Evolutionary conservation across 2,113 vertebrate species (phyloP).

Genomic region (Chaetodon auriga): DNA sequence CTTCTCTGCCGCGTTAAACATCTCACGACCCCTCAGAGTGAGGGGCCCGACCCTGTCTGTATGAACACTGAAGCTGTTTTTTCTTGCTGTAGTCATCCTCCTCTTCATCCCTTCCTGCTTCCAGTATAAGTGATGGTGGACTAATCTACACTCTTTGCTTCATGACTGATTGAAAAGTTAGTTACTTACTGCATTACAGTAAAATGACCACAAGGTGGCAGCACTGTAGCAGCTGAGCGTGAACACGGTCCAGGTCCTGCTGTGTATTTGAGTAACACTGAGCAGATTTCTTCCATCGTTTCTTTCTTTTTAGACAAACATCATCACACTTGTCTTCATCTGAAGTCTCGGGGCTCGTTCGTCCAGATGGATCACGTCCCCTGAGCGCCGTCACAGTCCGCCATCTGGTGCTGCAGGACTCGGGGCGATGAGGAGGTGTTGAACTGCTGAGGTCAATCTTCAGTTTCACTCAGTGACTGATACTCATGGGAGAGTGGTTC

Average conservation of each 20-base stretch:
- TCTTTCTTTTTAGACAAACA: neutral
- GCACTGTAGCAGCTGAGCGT: neutral
- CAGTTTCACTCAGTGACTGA: constrained; percentile 8
- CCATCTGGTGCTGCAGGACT: neutral
- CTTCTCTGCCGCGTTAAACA: too few relatives aligned
- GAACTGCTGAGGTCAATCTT: neutral
- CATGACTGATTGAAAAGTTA: too few relatives aligned
- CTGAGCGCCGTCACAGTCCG: neutral
- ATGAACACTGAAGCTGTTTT: too few relatives aligned
- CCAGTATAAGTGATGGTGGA: too few relatives aligned
- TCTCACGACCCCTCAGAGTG: too few relatives aligned
- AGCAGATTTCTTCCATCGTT: neutral
- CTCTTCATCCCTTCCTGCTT: too few relatives aligned
- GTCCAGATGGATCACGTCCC: neutral
- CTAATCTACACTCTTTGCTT: too few relatives aligned
- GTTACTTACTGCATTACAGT: neutral
- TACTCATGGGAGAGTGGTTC: neutral
- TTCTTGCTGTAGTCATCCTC: too few relatives aligned
- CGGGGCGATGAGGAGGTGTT: neutral
- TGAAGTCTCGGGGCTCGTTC: neutral
- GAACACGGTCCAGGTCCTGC: neutral
- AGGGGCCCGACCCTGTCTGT: too few relatives aligned
- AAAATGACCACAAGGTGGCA: constrained; percentile 43
- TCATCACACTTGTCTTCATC: neutral
- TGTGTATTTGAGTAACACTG: neutral